Evolutionary conservation across 1,140 invertebrate species (phyloP).

Genomic region (Pogonomyrmex californicus): DNA sequence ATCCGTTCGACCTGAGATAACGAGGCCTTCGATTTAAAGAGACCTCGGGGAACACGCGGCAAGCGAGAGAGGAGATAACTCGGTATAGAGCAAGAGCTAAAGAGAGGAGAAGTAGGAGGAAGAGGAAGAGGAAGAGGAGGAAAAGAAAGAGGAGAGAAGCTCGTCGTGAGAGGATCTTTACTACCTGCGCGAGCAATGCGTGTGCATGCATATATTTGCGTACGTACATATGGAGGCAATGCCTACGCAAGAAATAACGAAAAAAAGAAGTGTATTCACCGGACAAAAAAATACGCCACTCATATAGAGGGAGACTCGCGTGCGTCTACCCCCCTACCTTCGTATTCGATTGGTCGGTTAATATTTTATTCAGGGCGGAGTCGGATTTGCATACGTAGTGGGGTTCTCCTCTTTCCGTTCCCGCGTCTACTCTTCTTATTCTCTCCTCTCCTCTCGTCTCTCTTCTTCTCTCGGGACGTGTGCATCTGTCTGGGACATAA

Average conservation of each 20-base stretch:
- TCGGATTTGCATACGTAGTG: slow-evolving; percentile 80
- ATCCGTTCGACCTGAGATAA: slow-evolving; percentile 76
- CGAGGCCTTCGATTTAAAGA: slow-evolving; percentile 79
- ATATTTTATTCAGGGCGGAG: slow-evolving; percentile 82
- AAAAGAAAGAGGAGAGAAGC: background rate
- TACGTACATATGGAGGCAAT: slow-evolving; percentile 36
- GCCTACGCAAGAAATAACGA: slow-evolving; percentile 52
- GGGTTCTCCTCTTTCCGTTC: slow-evolving; percentile 7
- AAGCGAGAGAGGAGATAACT: slow-evolving; percentile 24
- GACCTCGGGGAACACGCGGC: slow-evolving; percentile 58
- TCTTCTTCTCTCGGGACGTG: slow-evolving; percentile 49
- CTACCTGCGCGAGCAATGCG: slow-evolving; percentile 40
- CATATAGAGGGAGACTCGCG: slow-evolving; percentile 66
- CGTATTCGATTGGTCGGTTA: slow-evolving; percentile 77
- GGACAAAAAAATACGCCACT: slow-evolving; percentile 37
- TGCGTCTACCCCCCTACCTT: slow-evolving; percentile 61
- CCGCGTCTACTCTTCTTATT: background rate
- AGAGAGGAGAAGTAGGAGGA: background rate
- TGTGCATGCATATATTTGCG: slow-evolving; percentile 60
- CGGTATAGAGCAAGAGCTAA: slow-evolving; percentile 10
- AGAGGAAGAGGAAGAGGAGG: background rate
- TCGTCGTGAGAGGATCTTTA: slow-evolving; percentile 33
- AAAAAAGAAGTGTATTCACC: slow-evolving; percentile 54
- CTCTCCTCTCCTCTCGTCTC: slow-evolving; percentile 16
- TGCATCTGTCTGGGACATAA: slow-evolving; percentile 75